Conservation (phyloP, 2,888 invertebrate genomes). For the Lydus trimaculatus region DNA sequence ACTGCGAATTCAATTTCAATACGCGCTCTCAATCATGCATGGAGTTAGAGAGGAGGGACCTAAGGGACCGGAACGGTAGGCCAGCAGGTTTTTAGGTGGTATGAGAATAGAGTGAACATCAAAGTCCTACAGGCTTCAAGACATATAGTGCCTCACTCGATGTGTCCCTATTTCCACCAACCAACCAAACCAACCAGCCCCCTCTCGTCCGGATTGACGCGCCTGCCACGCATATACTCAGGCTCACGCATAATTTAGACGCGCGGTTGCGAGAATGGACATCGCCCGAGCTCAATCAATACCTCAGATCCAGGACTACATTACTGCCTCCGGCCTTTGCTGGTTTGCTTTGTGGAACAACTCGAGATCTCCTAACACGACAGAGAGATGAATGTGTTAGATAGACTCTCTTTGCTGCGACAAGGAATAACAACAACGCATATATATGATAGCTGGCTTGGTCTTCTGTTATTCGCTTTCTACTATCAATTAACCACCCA, state of each 20-base stretch:
- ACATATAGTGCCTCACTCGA: slow-evolving; percentile 35
- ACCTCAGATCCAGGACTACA: slow-evolving; percentile 58
- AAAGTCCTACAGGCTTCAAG: slow-evolving; percentile 52
- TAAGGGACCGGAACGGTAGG: slow-evolving; percentile 33
- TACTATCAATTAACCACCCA: neutral
- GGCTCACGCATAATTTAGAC: slow-evolving; percentile 62
- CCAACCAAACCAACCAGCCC: slow-evolving; percentile 23
- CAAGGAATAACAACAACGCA: slow-evolving; percentile 19
- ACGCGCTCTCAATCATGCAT: slow-evolving; percentile 62
- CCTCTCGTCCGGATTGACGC: slow-evolving; percentile 51
- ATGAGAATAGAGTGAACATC: slow-evolving; percentile 47
- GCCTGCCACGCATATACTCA: slow-evolving; percentile 60
- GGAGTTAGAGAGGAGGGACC: slow-evolving; percentile 48
- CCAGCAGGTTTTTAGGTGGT: neutral
- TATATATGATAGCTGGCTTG: slow-evolving; percentile 17
- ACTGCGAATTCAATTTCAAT: slow-evolving; percentile 62
- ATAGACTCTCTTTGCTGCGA: slow-evolving; percentile 24
- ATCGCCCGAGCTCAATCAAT: slow-evolving; percentile 60
- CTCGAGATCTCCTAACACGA: slow-evolving; percentile 23
- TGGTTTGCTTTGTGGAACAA: slow-evolving; percentile 32
- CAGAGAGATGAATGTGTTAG: slow-evolving; percentile 37
- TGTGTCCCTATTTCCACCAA: neutral
- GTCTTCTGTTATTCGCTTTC: neutral
- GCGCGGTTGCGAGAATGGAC: slow-evolving; percentile 62
- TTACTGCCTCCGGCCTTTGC: slow-evolving; percentile 45